A percentile compares a stretch with the other conserved stretches of the same genome.
phyloP scores from a whole-genome alignment of 2,797 vertebrate genomes.

The Chrosomus eos region DNA sequence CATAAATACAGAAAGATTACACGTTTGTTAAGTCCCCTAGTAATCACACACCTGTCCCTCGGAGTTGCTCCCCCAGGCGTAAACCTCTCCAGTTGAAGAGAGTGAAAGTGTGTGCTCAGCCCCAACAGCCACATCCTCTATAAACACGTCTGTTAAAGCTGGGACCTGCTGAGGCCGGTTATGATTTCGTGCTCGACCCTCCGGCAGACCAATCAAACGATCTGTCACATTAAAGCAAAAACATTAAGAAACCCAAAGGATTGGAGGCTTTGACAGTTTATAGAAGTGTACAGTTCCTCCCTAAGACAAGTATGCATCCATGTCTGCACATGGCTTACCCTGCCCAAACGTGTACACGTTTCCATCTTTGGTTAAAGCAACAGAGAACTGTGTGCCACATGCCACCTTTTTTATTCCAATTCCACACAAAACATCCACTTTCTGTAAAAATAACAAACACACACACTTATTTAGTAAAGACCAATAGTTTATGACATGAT shows the following conservation, averaged over 20 bases:
- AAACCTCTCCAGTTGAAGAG: conserved; percentile 80
- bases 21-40: not conserved
- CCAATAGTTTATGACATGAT: not conserved
- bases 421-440: conserved; percentile 82
- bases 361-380: conserved; percentile 78
- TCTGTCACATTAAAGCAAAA: conserved; percentile 64
- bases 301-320: not conserved
- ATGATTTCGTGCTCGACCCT: conserved; percentile 81
- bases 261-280: not conserved
- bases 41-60: conserved; percentile 78
- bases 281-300: not conserved
- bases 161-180: conserved; percentile 81
- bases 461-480: conserved; percentile 9
- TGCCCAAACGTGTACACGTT: conserved; percentile 85
- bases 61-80: conserved; percentile 83
- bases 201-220: conserved; percentile 82
- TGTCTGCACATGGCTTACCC: conserved; percentile 67
- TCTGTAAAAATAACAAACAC: conserved; percentile 66
- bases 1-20: not conserved
- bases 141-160: conserved; percentile 76
- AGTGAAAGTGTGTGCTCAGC: conserved; percentile 81
- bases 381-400: conserved; percentile 84
- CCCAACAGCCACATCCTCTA: conserved; percentile 81
- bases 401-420: conserved; percentile 81
- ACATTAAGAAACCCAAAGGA: not conserved